These are phyloP conservation scores for Dendroctonus ponderosae DNA, from an alignment of 1,140 invertebrate species.

Conservation along the genomic window DNA sequence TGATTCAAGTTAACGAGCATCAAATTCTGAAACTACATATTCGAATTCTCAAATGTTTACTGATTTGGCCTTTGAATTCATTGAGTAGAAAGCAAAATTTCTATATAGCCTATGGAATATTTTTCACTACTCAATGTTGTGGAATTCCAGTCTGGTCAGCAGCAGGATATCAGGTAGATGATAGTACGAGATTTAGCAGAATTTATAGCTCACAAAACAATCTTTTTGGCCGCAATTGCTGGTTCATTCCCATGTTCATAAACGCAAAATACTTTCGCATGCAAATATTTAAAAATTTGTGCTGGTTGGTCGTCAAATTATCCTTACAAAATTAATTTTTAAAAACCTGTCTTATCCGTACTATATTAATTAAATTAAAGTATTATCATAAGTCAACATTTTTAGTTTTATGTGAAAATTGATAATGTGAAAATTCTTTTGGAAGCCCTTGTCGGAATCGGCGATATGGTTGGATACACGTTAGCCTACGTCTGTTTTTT, in stretches of 20 bases:
- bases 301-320: too few relatives aligned
- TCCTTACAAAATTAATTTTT: too few relatives aligned
- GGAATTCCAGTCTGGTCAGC: conserved; percentile 5
- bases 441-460: conserved; percentile 14
- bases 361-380: too few relatives aligned
- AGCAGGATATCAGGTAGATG: conserved; percentile 6
- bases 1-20: neutral
- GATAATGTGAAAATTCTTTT: conserved; percentile 11
- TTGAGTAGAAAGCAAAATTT: conserved; percentile 2
- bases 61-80: conserved; percentile 3
- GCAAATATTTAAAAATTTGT: too few relatives aligned
- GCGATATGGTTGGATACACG: conserved; percentile 20
- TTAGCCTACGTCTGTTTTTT: conserved; percentile 17
- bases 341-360: too few relatives aligned
- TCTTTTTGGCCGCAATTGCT: too few relatives aligned
- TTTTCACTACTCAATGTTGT: neutral
- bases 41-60: conserved; percentile 6
- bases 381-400: neutral
- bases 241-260: too few relatives aligned
- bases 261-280: too few relatives aligned
- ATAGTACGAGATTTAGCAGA: neutral
- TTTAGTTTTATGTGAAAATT: conserved; percentile 18
- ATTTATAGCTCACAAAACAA: neutral
- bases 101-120: neutral
- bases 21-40: conserved; percentile 2